These are phyloP conservation scores for Picathartes gymnocephalus DNA, from an alignment of 2,113 vertebrate species.

Conservation along the genomic window DNA sequence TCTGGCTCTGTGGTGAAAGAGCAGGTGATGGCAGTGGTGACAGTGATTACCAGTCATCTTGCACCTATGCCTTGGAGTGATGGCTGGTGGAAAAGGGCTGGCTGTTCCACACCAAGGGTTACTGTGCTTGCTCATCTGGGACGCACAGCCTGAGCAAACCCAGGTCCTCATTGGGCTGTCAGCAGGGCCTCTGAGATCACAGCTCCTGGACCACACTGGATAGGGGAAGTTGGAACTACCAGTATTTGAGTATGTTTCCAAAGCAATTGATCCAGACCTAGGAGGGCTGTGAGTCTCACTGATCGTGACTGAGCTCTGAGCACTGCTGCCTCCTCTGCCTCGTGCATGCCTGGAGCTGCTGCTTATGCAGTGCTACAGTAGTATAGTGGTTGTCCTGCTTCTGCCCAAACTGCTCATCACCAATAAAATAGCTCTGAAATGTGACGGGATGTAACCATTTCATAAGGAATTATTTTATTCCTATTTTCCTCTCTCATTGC, in stretches of 20 bases:
- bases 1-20: neutral
- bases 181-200: neutral
- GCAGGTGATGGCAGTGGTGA: neutral
- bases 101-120: neutral
- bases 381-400: neutral
- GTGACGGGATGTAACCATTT: neutral
- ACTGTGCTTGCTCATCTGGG: neutral
- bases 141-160: neutral
- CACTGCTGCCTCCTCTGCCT: neutral
- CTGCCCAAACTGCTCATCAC: neutral
- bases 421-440: neutral
- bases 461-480: neutral
- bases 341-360: neutral
- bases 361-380: neutral
- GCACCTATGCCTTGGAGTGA: fast-evolving
- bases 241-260: neutral
- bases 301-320: neutral
- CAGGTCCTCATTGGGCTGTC: neutral
- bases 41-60: neutral
- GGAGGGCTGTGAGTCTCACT: neutral
- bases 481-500: neutral
- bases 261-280: neutral
- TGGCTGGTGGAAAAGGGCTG: fast-evolving
- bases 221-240: neutral
- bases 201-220: fast-evolving